Conservation (phyloP, 2,888 invertebrate species). For the Melipona bicolor region DNA sequence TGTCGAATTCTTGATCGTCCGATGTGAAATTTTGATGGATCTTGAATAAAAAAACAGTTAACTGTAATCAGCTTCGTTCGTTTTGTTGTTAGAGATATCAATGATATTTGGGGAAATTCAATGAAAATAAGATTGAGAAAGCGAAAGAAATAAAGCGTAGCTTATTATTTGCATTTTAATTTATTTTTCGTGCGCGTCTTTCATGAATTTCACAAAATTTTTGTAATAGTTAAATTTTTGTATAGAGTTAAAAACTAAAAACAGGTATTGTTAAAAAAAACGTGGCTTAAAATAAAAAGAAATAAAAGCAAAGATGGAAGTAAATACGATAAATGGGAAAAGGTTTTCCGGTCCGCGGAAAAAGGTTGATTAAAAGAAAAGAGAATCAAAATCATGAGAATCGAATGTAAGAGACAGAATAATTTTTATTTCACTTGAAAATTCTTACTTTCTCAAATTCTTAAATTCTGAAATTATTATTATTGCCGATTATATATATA, state of each 20-base stretch:
- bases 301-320: background rate
- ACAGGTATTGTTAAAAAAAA: background rate
- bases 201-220: constrained; percentile 53
- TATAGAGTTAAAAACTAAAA: background rate
- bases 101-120: background rate
- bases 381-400: constrained; percentile 9
- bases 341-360: constrained; percentile 2
- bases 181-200: constrained; percentile 2
- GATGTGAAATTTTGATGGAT: constrained; percentile 7
- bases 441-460: no score
- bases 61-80: constrained; percentile 13
- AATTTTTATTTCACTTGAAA: no score
- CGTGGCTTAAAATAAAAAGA: background rate
- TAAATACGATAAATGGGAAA: background rate
- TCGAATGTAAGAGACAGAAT: no score
- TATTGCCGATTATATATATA: no score
- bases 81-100: background rate
- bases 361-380: constrained; percentile 33
- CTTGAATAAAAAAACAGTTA: constrained; percentile 5
- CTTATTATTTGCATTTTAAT: no score
- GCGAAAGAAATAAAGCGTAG: no score
- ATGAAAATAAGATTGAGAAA: background rate
- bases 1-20: constrained; percentile 3
- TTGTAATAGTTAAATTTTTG: no score
- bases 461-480: no score